These are phyloP conservation scores for Amiota mariae DNA, from an alignment of 2,888 invertebrate species.

Conservation along the genomic window DNA sequence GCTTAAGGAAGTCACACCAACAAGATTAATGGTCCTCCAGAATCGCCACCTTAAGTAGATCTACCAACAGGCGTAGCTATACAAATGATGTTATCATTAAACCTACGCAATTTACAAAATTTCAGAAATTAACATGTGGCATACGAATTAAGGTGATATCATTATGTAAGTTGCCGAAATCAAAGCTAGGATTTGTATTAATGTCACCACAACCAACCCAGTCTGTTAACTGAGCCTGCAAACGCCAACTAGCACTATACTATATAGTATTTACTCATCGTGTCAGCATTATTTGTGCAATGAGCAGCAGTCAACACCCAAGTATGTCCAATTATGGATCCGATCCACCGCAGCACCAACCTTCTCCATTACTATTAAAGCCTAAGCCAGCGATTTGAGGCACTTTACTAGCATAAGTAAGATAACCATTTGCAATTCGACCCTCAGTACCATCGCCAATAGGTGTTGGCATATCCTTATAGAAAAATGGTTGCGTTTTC, in stretches of 20 bases:
- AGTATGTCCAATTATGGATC: neutral
- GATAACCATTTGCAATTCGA: slow-evolving; percentile 11
- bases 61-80: too few species aligned
- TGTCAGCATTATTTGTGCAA: neutral
- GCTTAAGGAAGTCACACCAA: slow-evolving; percentile 45
- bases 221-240: too few species aligned
- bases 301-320: slow-evolving; percentile 3
- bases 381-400: neutral
- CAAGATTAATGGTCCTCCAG: slow-evolving; percentile 34
- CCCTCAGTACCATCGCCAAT: neutral
- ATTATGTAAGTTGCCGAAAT: too few species aligned
- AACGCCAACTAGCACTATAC: too few species aligned
- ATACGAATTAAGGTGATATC: too few species aligned
- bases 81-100: too few species aligned
- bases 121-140: too few species aligned
- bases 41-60: slow-evolving; percentile 33
- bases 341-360: neutral
- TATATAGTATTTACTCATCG: too few species aligned
- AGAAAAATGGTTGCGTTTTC: neutral
- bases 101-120: too few species aligned
- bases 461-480: neutral
- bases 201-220: too few species aligned
- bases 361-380: neutral
- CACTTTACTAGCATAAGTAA: neutral
- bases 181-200: too few species aligned